A percentile compares a stretch with the other conserved stretches of the same genome.
Conservation (phyloP, 2,113 vertebrate species). For the Brachyistius frenatus region DNA sequence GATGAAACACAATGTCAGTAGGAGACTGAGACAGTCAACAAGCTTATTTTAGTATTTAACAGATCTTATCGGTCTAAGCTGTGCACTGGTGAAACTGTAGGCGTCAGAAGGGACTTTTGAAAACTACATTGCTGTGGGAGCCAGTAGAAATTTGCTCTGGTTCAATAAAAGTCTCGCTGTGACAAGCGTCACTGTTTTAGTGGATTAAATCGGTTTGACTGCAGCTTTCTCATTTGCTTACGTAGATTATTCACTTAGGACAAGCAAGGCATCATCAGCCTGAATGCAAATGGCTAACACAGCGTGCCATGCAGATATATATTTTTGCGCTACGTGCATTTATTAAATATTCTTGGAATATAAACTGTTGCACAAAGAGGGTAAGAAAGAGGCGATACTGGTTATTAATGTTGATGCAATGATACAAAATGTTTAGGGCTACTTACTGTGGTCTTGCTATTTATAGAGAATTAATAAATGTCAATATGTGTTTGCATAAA, state of each 20-base stretch:
- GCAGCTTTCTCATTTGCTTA: background rate
- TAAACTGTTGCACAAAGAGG: background rate
- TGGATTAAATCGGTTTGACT: background rate
- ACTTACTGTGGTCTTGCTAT: background rate
- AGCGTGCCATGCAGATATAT: background rate
- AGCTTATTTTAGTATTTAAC: slow-evolving; percentile 46
- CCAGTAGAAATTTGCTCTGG: background rate
- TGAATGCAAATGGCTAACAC: background rate
- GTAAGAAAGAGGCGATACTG: background rate
- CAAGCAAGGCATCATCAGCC: background rate
- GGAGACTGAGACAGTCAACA: slow-evolving; percentile 29
- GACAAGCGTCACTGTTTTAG: background rate
- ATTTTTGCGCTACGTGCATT: background rate
- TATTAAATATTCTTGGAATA: background rate
- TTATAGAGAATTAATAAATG: background rate
- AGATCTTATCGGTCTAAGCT: background rate
- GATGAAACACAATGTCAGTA: slow-evolving; percentile 49
- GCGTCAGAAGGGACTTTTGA: background rate
- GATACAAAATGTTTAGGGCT: background rate
- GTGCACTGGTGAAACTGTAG: background rate
- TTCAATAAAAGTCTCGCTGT: background rate
- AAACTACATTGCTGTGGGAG: background rate
- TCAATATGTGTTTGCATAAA: background rate
- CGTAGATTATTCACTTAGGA: background rate
- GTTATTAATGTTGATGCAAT: background rate